Evolutionary conservation across 2,888 invertebrate species (phyloP).

Genomic region (Hypolimnas misippus): DNA sequence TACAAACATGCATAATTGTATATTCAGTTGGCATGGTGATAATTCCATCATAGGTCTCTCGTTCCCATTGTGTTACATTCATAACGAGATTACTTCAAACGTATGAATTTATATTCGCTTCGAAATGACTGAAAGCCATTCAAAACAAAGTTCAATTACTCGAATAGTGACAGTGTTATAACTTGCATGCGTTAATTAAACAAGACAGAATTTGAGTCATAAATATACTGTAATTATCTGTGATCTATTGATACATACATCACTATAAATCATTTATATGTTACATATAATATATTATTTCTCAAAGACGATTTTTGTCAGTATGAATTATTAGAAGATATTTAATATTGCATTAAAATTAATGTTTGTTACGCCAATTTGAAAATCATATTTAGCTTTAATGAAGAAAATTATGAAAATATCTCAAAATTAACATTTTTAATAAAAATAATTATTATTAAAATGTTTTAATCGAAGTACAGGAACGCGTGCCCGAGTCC

Average conservation of each 20-base stretch:
- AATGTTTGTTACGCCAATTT: too few relatives aligned
- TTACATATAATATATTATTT: neutral
- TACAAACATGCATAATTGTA: too few relatives aligned
- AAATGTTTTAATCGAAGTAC: too few relatives aligned
- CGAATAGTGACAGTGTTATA: constrained; percentile 5
- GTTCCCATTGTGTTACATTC: constrained; percentile 10
- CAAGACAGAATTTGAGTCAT: neutral
- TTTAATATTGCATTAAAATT: too few relatives aligned
- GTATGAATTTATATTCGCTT: constrained; percentile 13
- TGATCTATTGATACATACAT: neutral
- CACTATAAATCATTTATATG: neutral
- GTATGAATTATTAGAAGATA: neutral
- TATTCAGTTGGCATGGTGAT: neutral
- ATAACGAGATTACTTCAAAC: constrained; percentile 19
- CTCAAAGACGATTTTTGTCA: too few relatives aligned
- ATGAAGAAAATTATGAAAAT: too few relatives aligned
- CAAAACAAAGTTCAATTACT: constrained; percentile 13
- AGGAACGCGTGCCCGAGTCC: too few relatives aligned
- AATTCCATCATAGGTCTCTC: neutral
- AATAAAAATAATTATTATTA: too few relatives aligned
- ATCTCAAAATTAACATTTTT: too few relatives aligned
- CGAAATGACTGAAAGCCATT: constrained; percentile 5
- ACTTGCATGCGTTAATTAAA: constrained; percentile 6
- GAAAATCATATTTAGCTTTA: too few relatives aligned
- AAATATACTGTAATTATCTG: neutral